Evolutionary conservation across 2,888 invertebrate species (phyloP).

Genomic region (Drosophila putrida): DNA sequence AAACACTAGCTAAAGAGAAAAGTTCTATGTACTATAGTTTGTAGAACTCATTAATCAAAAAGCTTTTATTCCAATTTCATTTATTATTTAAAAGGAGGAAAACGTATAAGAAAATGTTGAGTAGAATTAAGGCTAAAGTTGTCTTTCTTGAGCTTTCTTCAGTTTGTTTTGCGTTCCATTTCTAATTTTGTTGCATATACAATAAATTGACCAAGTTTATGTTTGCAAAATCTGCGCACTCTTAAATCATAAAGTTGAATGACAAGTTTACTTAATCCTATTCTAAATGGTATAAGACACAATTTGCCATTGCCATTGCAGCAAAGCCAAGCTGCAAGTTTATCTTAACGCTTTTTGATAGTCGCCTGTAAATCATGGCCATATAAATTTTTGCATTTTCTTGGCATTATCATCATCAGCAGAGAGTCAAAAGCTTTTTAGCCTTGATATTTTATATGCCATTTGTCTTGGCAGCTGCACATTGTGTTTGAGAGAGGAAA

Average conservation of each 20-base stretch:
- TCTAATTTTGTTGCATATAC: not conserved
- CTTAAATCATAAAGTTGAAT: constrained; percentile 1
- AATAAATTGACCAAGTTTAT: not conserved
- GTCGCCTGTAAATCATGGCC: constrained; percentile 19
- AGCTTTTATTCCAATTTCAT: no score
- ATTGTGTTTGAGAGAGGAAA: constrained; percentile 10
- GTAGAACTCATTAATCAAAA: no score
- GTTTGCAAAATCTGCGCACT: not conserved
- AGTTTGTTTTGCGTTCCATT: not conserved
- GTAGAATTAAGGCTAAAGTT: no score
- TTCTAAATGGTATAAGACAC: not conserved
- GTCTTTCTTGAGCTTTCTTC: no score
- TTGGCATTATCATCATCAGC: constrained; percentile 15
- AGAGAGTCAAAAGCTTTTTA: constrained; percentile 16
- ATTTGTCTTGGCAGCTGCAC: constrained; percentile 36
- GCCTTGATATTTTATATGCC: constrained; percentile 32
- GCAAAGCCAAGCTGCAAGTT: constrained; percentile 10
- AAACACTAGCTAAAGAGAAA: not conserved
- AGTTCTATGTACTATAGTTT: no score
- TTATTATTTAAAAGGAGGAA: no score
- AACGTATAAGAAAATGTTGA: no score
- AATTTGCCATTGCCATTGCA: not conserved
- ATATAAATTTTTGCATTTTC: constrained; percentile 19
- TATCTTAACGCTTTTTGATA: constrained; percentile 8
- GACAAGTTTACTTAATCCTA: not conserved